Evolutionary conservation across 2,797 vertebrate species (phyloP).

Genomic region (Cossypha heuglini): DNA sequence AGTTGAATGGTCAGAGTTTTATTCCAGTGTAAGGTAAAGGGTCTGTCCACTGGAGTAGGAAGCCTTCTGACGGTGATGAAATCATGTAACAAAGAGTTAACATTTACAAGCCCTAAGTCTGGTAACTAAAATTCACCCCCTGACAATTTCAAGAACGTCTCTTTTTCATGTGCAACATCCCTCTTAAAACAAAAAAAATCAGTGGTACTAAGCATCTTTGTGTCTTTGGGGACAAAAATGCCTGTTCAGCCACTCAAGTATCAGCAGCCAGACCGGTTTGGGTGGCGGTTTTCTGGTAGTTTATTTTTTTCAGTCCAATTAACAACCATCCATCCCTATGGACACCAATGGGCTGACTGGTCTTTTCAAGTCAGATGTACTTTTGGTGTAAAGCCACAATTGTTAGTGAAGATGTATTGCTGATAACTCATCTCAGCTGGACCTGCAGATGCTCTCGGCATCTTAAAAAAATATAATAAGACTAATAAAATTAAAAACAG

Average conservation of each 20-base stretch:
- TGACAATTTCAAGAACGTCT: not conserved
- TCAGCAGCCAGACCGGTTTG: not conserved
- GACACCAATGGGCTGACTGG: not conserved
- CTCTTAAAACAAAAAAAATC: not conserved
- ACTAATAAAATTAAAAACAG: conserved; percentile 2
- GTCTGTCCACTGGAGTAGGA: not conserved
- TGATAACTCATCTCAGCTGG: not conserved
- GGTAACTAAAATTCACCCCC: not conserved
- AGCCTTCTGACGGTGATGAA: not conserved
- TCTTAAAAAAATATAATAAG: conserved; percentile 18
- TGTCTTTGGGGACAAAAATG: not conserved
- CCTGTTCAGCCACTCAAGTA: not conserved
- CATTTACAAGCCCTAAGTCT: not conserved
- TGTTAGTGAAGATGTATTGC: not conserved
- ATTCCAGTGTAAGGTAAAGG: not conserved
- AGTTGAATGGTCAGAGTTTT: not conserved
- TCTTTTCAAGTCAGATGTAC: not conserved
- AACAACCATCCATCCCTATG: not conserved
- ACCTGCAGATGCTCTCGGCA: conserved; percentile 24
- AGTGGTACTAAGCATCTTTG: not conserved
- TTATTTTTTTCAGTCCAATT: not conserved
- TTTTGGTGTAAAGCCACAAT: not conserved
- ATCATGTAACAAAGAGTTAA: not conserved
- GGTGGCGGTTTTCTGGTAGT: rapidly evolving
- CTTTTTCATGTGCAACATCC: not conserved